Percentiles rank a stretch among this genome's conserved stretches.
These are phyloP conservation scores for Drosophila aldrichi DNA, from an alignment of 2,888 invertebrate genomes.

Conservation along the genomic window DNA sequence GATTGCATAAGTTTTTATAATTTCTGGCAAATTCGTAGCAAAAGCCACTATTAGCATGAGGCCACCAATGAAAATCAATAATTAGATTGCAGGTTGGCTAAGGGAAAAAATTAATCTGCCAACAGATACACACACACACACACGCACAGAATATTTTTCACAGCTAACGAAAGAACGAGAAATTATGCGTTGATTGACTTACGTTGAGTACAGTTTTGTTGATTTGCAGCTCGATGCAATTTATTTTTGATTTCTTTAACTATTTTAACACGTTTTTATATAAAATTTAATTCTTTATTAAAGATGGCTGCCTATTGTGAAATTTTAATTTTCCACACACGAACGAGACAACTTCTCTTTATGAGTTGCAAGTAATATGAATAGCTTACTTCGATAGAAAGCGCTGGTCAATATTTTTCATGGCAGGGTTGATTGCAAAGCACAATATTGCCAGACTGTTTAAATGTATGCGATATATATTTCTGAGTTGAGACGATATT, in stretches of 20 bases:
- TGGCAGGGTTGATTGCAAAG: constrained; percentile 27
- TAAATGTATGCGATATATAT: background rate
- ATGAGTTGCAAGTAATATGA: constrained; percentile 44
- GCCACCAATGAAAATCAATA: constrained; percentile 60
- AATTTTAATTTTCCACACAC: constrained; percentile 46
- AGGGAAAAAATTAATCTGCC: constrained; percentile 37
- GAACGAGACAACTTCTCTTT: constrained; percentile 43
- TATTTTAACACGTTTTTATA: constrained; percentile 12
- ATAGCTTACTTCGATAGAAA: constrained; percentile 11
- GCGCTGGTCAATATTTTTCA: background rate
- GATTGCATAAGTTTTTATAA: constrained; percentile 37
- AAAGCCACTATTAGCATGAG: background rate
- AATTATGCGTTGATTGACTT: constrained; percentile 31
- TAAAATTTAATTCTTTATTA: constrained; percentile 12
- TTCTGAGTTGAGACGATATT: background rate
- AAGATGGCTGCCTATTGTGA: constrained; percentile 51
- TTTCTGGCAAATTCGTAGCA: background rate
- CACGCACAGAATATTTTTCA: constrained; percentile 34
- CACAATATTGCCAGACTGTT: constrained; percentile 13
- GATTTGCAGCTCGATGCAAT: background rate
- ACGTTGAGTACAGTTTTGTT: constrained; percentile 25
- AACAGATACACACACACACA: constrained; percentile 69
- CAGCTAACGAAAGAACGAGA: constrained; percentile 1
- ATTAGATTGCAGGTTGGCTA: constrained; percentile 40
- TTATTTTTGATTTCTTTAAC: background rate